phyloP scores from a whole-genome alignment of 2,797 vertebrate species.

The Gallinago nigripennis region DNA sequence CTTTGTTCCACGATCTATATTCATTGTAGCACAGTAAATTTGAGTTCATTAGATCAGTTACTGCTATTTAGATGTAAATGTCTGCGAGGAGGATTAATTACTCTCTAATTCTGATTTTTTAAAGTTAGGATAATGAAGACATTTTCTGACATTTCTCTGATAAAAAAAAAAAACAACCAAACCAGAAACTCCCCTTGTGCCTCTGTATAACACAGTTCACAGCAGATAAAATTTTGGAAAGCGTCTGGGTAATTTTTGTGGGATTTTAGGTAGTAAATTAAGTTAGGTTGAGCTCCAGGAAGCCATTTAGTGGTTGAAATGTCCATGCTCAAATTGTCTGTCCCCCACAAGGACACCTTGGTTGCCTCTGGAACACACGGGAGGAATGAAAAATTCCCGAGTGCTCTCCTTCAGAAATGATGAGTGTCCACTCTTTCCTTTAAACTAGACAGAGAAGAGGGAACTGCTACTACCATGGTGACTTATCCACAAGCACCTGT shows the following conservation, averaged over 20 bases:
- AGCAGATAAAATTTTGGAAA: not conserved
- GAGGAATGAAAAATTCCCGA: not conserved
- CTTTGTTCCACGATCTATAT: slow-evolving; percentile 21
- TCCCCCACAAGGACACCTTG: not conserved
- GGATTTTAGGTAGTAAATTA: not conserved
- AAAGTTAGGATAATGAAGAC: not conserved
- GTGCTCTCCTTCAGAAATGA: not conserved
- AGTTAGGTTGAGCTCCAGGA: not conserved
- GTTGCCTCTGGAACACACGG: not conserved
- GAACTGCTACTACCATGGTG: not conserved
- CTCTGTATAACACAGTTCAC: not conserved
- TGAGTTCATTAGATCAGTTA: slow-evolving; percentile 61
- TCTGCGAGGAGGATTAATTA: slow-evolving; percentile 55
- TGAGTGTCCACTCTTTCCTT: not conserved
- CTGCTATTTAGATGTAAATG: slow-evolving; percentile 65
- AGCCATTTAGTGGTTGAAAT: not conserved
- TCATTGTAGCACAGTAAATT: slow-evolving; percentile 7
- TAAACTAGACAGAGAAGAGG: not conserved
- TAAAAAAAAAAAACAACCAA: not conserved
- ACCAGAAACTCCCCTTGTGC: not conserved
- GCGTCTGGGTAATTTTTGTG: not conserved
- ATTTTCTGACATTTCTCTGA: not conserved
- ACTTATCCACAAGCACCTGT: not conserved
- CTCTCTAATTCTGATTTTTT: not conserved
- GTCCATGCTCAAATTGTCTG: not conserved